These are phyloP conservation scores for Phymatocera aterrima DNA, from an alignment of 2,888 invertebrate species.

Conservation along the genomic window DNA sequence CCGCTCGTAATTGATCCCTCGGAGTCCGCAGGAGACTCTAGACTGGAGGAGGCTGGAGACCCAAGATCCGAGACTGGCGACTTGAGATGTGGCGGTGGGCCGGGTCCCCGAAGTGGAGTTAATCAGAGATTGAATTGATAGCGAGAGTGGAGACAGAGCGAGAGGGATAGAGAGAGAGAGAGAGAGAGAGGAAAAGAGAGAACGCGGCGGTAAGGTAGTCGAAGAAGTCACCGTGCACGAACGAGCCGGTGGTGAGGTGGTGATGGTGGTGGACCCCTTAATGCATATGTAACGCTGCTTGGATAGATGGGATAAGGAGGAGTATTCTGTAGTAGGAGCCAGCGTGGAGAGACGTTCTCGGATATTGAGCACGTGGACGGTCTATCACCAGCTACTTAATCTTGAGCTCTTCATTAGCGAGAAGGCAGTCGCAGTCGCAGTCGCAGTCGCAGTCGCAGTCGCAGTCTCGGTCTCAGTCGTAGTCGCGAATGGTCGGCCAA, in stretches of 20 bases:
- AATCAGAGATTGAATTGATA: slow-evolving; percentile 72
- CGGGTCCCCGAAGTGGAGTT: slow-evolving; percentile 61
- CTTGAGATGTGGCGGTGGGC: no score
- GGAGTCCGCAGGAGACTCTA: neutral
- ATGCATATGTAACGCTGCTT: slow-evolving; percentile 69
- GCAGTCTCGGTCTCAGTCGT: no score
- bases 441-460: no score
- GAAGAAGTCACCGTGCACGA: slow-evolving; percentile 46
- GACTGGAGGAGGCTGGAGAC: no score
- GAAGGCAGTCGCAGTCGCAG: no score
- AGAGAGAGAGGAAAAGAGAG: neutral
- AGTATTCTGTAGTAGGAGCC: slow-evolving; percentile 40
- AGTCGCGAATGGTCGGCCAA: slow-evolving; percentile 59
- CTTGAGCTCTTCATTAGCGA: slow-evolving; percentile 69
- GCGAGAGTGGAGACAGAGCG: slow-evolving; percentile 16
- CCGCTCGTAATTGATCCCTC: slow-evolving; percentile 34
- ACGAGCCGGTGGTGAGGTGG: no score
- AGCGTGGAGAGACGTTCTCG: neutral
- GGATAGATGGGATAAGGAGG: slow-evolving; percentile 58
- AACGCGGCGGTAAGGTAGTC: slow-evolving; percentile 41
- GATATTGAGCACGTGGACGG: slow-evolving; percentile 47
- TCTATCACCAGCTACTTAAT: slow-evolving; percentile 67
- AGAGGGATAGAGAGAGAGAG: neutral
- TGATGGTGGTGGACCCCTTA: slow-evolving; percentile 64
- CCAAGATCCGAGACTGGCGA: no score